Evolutionary conservation across 2,113 vertebrate species (phyloP), one percentile per base, ranked within the genome.

Genomic region (Scytalopus superciliaris): DNA sequence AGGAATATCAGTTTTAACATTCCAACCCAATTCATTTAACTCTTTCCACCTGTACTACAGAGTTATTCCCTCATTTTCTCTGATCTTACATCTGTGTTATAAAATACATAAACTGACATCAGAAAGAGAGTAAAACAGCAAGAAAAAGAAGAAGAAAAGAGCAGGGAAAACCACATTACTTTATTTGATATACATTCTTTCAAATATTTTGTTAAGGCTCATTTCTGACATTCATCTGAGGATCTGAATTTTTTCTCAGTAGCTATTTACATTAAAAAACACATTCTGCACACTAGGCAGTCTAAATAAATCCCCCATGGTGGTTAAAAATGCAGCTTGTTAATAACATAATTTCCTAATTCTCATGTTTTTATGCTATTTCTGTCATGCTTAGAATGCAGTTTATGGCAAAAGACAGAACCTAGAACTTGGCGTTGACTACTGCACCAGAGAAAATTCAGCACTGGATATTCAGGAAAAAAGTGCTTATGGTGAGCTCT

Each of bases 321-420:
- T 59, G 37, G 53, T 86, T 94, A 79, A 96, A 95, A 94, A 96
- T 73, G 57, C 75, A 83, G 83, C 44, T 84, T 94, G 57, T 96
- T 96, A 94, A 85, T 90, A 96, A 84, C 68, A 93, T 33, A 79
- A 97, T 98, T 98, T 97, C 96, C 96, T 97, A 95, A 95, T 97
- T 97, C 97, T 95, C 97, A 89, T 78, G 44, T 97, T 90, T 90
- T 84, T 97, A 90, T 89, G 97, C 96, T 98, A 97, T 98, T 98
- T 97, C 97, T 96, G 97, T 62, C 90, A 72, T 86, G 94, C 92
- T 98, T 97, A 97, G 93, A 92, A 97, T 97, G 88, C 93, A 69
- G 78, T 82, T 79, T 93, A 94, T 84, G 80, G 95, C 83, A 90
- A 93, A 94, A 94, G 78, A 94, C 64, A 83, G 86, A 95, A 63